Percentiles rank a stretch among this genome's conserved stretches.
Conservation (phyloP, 2,888 invertebrate species). For the Drosophila mimetica region DNA sequence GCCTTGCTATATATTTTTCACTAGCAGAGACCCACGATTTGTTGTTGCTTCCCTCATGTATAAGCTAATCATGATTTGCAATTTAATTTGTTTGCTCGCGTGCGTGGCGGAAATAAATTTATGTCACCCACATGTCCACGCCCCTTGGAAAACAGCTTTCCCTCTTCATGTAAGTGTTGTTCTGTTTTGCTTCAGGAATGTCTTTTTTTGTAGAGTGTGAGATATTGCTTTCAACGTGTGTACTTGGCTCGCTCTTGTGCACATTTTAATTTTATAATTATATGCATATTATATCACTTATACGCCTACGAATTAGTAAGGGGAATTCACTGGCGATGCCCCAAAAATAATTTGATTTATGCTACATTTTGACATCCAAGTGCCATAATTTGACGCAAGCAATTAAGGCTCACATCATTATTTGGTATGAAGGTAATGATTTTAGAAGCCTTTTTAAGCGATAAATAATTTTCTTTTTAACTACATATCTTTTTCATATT, state of each 20-base stretch:
- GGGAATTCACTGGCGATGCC: slow-evolving; percentile 27
- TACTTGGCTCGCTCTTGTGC: slow-evolving; percentile 18
- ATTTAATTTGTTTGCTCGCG: slow-evolving; percentile 78
- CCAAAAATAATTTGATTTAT: slow-evolving; percentile 57
- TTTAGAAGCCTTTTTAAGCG: neutral
- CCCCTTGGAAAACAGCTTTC: slow-evolving; percentile 20
- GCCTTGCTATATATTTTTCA: too few species aligned
- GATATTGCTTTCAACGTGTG: slow-evolving; percentile 29
- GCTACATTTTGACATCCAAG: slow-evolving; percentile 21
- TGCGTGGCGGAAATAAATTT: slow-evolving; percentile 78
- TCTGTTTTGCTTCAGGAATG: slow-evolving; percentile 35
- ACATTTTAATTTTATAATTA: slow-evolving; percentile 70
- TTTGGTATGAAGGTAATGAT: neutral
- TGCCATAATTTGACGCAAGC: slow-evolving; percentile 38
- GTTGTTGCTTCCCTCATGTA: slow-evolving; percentile 13
- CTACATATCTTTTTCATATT: too few species aligned
- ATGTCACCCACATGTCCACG: slow-evolving; percentile 55
- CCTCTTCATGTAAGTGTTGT: slow-evolving; percentile 7
- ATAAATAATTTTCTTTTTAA: too few species aligned
- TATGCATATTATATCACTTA: slow-evolving; percentile 73
- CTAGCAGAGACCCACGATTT: neutral
- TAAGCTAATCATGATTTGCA: slow-evolving; percentile 79
- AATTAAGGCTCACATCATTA: slow-evolving; percentile 21
- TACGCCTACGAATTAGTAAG: slow-evolving; percentile 40
- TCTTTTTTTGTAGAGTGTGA: slow-evolving; percentile 11